A percentile compares a stretch with the other conserved stretches of the same genome.
These are phyloP conservation scores for Heliconius aoede DNA, from an alignment of 2,888 invertebrate genomes.

Conservation along the genomic window DNA sequence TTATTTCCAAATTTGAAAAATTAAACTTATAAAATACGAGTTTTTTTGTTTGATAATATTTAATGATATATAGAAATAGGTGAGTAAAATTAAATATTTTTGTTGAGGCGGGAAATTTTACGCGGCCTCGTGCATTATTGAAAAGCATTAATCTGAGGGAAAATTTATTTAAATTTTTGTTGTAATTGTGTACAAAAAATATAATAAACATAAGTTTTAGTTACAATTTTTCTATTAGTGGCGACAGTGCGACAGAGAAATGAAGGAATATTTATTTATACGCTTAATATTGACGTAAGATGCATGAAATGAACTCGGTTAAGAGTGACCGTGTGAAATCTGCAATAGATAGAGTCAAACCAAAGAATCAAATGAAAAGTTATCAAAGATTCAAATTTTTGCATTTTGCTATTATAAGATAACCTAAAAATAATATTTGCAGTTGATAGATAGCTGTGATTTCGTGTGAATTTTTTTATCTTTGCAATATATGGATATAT, in stretches of 20 bases:
- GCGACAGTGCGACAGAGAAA: neutral
- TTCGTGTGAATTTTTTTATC: constrained; percentile 35
- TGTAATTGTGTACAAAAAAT: neutral
- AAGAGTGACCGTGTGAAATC: neutral
- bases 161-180: neutral
- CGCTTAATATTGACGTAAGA: neutral
- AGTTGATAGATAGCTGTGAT: constrained; percentile 23
- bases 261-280: neutral
- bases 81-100: neutral
- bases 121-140: neutral
- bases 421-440: constrained; percentile 28
- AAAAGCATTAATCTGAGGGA: neutral
- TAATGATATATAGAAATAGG: too few relatives aligned
- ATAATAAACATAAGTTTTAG: neutral
- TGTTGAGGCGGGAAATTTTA: neutral
- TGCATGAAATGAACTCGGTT: neutral
- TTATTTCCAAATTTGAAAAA: neutral
- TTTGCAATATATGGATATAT: neutral
- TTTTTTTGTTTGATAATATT: neutral
- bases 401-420: constrained; percentile 13
- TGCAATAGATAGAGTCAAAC: constrained; percentile 2
- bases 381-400: constrained; percentile 23
- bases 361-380: neutral
- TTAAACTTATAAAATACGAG: neutral
- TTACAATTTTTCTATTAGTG: neutral